Evolutionary conservation across 2,888 invertebrate genomes (phyloP), one percentile per base, ranked within the genome.

Genomic region (Ypsolopha sequella): DNA sequence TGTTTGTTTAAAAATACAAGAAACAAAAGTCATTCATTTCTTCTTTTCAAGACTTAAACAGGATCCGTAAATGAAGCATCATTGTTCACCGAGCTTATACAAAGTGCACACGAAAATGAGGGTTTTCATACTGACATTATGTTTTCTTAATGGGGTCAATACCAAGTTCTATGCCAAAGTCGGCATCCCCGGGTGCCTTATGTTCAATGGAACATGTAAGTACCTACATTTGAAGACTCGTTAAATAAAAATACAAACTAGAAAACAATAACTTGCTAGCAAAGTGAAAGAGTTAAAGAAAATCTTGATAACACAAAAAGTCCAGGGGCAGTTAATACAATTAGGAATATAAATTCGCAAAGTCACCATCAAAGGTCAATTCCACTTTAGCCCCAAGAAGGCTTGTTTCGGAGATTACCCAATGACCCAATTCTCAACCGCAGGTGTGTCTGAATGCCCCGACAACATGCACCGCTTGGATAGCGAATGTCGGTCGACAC

Each of bases 401-500:
- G 36, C 7, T 7, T 36, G 35, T 35, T 7, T 11, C 34, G 24
- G 24, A 24, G 2, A 24, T 24, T 3, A 4, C 36, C 10, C 8
- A 8, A 33, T 9, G 2, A 33, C 49, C 33, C 46, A 11, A 48
- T 14, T 35, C 9, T 45, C 24, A 43, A 43, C 36, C n/a, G 3
- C 68, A 84, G 85, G 84, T 61, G 76, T 81, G 39, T 52, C 64
- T 0, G 51, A 68, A 54, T 84, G 84, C 50, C 84, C 84, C 1
- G 77, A 76, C 8, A 51, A 76, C 53, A 84, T 84, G 85, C 81
- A 84, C 38, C 65, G 70, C n/a, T 10, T 79, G 0, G 70, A 79
- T 63, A 84, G 84, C 56, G 77, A 81, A 52, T 84, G 85, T 56
- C 69, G 80, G 0, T 62, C 80, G 47, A 82, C 80, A 0, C 73